phyloP scores from a whole-genome alignment of 2,797 vertebrate genomes.

The Lacerta bilineata region DNA sequence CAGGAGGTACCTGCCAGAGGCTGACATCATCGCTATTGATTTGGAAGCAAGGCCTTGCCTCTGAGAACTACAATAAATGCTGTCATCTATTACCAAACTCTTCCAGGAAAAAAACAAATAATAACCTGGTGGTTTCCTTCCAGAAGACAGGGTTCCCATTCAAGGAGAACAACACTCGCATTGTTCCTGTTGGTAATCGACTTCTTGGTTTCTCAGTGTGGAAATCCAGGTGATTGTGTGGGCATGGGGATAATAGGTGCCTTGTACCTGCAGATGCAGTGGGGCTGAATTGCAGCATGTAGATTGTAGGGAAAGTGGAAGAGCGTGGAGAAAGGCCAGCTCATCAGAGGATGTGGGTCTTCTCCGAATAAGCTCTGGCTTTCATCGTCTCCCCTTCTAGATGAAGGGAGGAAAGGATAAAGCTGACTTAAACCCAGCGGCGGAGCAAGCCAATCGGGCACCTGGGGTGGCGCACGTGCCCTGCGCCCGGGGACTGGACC shows the following conservation, averaged over 20 bases:
- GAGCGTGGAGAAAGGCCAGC: neutral
- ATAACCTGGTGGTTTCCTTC: conserved; percentile 1
- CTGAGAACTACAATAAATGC: conserved; percentile 32
- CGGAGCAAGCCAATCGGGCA: accelerated
- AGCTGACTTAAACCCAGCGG: too few relatives aligned
- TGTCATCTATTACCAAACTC: conserved; percentile 37
- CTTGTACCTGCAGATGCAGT: conserved; percentile 27
- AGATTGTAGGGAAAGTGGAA: neutral
- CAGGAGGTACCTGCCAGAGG: conserved; percentile 21
- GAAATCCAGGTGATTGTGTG: conserved; percentile 1
- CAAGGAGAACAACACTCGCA: conserved; percentile 20
- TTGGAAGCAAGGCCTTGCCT: conserved; percentile 32
- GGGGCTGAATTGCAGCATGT: neutral
- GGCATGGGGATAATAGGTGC: conserved; percentile 33
- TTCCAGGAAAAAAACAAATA: conserved; percentile 21
- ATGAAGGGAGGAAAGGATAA: neutral
- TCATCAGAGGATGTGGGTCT: conserved; percentile 17
- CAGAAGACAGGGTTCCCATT: conserved; percentile 17
- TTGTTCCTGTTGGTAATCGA: conserved; percentile 48
- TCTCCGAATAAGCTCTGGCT: neutral
- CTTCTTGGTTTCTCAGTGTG: conserved; percentile 4
- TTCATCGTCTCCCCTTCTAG: conserved; percentile 5
- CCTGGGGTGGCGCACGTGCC: too few relatives aligned
- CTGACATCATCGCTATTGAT: conserved; percentile 38
- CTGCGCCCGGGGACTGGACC: too few relatives aligned